phyloP scores from a whole-genome alignment of 2,888 invertebrate genomes.

The Rhagonycha fulva region DNA sequence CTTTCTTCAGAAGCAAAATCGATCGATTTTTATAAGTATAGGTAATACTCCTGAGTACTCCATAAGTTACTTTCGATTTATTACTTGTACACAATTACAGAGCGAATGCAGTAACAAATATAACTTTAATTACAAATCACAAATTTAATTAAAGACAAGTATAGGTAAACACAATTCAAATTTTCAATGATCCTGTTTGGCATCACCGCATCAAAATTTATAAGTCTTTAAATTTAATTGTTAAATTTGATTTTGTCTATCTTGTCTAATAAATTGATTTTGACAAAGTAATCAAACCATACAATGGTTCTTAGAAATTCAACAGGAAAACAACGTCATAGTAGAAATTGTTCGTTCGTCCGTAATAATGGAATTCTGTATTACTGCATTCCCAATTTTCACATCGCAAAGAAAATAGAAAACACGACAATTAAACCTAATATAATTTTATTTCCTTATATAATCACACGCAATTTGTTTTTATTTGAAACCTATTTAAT shows the following conservation, averaged over 20 bases:
- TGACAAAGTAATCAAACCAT: conserved; percentile 9
- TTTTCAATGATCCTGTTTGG: not conserved
- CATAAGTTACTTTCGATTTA: not conserved
- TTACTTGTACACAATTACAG: not conserved
- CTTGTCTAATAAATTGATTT: conserved; percentile 14
- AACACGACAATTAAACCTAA: not conserved
- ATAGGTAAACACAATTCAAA: not conserved
- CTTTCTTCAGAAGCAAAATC: not conserved
- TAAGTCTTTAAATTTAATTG: not conserved
- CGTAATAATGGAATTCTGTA: conserved; percentile 1
- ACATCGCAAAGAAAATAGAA: not conserved
- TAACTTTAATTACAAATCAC: not conserved
- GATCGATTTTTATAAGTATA: not conserved
- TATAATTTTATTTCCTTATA: not conserved
- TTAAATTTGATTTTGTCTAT: not conserved
- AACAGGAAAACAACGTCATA: conserved; percentile 6
- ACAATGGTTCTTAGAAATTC: conserved; percentile 7
- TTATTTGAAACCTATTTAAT: not conserved
- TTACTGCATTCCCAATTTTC: not conserved
- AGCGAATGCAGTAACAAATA: too few relatives aligned
- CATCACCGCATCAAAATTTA: not conserved
- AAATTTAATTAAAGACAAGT: not conserved
- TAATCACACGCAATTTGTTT: not conserved
- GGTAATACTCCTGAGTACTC: not conserved
- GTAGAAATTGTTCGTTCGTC: not conserved